Base-by-base conservation (phyloP, 2,888 invertebrate species). In the Linnaemya tessellans region DNA sequence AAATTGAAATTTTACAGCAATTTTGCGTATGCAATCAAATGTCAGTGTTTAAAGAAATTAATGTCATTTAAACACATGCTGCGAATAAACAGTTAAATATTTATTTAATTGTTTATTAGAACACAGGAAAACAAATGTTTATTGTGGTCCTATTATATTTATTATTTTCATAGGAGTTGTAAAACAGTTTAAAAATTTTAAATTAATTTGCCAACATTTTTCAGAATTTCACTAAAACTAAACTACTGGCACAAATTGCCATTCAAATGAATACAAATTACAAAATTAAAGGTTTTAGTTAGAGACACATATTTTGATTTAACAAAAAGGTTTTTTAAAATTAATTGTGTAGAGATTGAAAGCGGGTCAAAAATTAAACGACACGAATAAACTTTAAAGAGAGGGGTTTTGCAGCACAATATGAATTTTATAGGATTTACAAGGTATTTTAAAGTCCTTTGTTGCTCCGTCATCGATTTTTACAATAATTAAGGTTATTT, bases 1-100 rank as follows among this genome's bases (percentile, higher is more conserved):
- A 68, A 68, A 60, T 68, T 68, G 25, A 68, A 78, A 60, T 68
- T 60, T 60, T 41, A 68, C 68, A 60, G 49, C 46, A 68, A 68
- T 35, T 77, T 60, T 49, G 58, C 35, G 49, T 18, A 41, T 18
- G n/a, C 38, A 67, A 60, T 68, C 38, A 78, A 38, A 78, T 38
- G 49, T 60, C 38, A 68, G 22, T 51, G 25, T 68, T 78, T 49
- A 41, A 60, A 60, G 49, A 46, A 67, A 67, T 67, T 67, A 77
- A 35, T 22, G 46, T 10, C 0, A 56, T 9, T 38, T n/a, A 25
- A 8, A 0, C 10, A 22, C n/a, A 49, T 18, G n/a, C 20, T 35
- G 22, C 49, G 51, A 18, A 25, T 54, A 64, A 8, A 43, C 18
- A 38, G 9, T 75, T 65, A 10, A 46, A 67, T 43, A 67, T 56